A percentile compares a stretch with the other conserved stretches of the same genome.
Evolutionary conservation across 2,888 invertebrate genomes (phyloP).

Genomic region (Nematopogon swammerdamellus): DNA sequence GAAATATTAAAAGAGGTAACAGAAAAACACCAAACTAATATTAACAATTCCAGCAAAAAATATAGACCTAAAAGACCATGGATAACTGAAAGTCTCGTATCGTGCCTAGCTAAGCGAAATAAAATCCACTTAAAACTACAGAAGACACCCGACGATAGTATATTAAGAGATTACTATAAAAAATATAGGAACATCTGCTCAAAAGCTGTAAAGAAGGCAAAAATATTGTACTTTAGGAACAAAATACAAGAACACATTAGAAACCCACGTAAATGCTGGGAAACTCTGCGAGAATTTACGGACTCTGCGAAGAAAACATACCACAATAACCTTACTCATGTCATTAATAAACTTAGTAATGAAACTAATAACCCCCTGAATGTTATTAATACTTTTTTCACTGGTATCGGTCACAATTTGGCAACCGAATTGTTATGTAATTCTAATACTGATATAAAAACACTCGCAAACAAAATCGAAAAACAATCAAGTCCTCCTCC

Average conservation of each 20-base stretch:
- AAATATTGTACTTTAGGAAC: neutral
- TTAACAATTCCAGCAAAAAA: neutral
- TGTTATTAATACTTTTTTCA: neutral
- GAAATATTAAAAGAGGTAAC: neutral
- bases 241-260: neutral
- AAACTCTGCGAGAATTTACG: neutral
- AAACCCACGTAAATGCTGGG: conserved; percentile 1
- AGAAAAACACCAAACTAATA: too few species aligned
- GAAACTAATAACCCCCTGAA: neutral
- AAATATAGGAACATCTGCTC: conserved; percentile 2
- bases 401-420: neutral
- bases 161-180: neutral
- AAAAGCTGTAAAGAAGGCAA: neutral
- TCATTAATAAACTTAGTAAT: neutral
- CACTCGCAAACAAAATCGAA: neutral
- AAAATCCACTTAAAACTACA: neutral
- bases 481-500: neutral
- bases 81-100: neutral
- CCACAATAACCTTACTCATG: neutral
- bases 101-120: neutral
- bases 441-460: neutral
- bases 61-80: neutral
- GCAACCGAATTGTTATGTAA: neutral
- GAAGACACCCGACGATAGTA: neutral
- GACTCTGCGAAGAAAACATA: neutral